A percentile compares a stretch with the other conserved stretches of the same genome.
These are phyloP conservation scores for Larimichthys crocea DNA, from an alignment of 2,113 vertebrate genomes.

Conservation along the genomic window DNA sequence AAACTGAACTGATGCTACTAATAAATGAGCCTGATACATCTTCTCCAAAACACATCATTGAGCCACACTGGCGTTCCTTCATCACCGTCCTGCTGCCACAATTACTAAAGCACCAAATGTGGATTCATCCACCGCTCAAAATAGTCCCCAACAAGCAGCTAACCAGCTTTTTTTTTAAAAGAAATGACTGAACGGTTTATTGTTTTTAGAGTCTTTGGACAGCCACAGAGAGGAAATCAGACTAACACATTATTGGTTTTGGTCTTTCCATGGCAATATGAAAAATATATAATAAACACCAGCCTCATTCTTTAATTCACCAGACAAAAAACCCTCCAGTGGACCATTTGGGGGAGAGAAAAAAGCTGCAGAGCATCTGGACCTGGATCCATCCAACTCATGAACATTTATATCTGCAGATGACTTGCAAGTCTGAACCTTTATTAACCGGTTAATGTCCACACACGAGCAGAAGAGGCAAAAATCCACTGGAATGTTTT, in stretches of 20 bases:
- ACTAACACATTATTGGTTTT: too few relatives aligned
- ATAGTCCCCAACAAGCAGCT: neutral
- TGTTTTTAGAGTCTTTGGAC: neutral
- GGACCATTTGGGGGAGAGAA: neutral
- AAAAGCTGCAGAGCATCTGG: slow-evolving; percentile 5
- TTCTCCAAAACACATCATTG: neutral
- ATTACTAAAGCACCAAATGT: neutral
- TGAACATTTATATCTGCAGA: neutral
- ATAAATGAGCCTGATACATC: neutral
- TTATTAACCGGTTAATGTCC: neutral
- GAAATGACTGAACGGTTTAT: too few relatives aligned
- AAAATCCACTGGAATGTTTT: too few relatives aligned
- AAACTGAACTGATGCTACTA: too few relatives aligned
- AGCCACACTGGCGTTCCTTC: neutral
- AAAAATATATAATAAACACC: neutral
- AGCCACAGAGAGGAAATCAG: too few relatives aligned
- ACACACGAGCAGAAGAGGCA: too few relatives aligned
- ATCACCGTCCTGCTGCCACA: neutral
- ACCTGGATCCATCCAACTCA: neutral
- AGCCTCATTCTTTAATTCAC: slow-evolving; percentile 1
- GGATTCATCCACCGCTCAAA: neutral
- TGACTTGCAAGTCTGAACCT: neutral
- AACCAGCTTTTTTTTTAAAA: too few relatives aligned
- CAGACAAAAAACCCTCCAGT: neutral
- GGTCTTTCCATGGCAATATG: neutral